Conservation (phyloP, 2,888 invertebrate species). For the Polydesmus complanatus region DNA sequence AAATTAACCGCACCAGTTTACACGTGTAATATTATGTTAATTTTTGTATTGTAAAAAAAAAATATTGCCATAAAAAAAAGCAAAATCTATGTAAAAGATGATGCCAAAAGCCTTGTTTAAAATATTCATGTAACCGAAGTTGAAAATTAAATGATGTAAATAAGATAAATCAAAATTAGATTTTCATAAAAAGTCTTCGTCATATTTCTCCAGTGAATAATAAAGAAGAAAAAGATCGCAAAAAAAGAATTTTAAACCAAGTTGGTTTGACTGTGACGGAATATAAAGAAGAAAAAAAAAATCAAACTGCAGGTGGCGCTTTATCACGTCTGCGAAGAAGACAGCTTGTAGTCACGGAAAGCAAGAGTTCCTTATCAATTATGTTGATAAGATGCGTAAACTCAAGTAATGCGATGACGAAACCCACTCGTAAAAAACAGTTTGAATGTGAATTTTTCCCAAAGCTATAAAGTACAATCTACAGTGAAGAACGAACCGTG, state of each 20-base stretch:
- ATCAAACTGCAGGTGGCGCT: background rate
- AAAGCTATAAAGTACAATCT: background rate
- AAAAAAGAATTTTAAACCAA: too few species aligned
- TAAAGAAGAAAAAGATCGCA: too few species aligned
- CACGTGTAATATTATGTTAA: too few species aligned
- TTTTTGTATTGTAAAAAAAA: too few species aligned
- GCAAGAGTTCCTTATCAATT: background rate
- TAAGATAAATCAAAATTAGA: background rate
- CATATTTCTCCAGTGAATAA: too few species aligned
- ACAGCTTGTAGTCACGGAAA: background rate
- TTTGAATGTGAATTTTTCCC: background rate
- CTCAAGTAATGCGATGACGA: background rate
- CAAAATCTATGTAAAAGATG: too few species aligned
- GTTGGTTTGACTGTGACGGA: too few species aligned
- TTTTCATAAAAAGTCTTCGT: background rate
- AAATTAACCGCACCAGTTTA: too few species aligned
- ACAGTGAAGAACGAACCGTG: background rate
- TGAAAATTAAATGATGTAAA: background rate
- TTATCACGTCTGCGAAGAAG: background rate
- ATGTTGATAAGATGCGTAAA: background rate
- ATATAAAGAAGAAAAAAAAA: too few species aligned
- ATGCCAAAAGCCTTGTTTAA: background rate
- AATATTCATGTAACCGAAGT: background rate
- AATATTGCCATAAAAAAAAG: too few species aligned
- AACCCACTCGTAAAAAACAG: background rate